These are phyloP conservation scores for Circaetus cinerascens DNA, from an alignment of 2,113 vertebrate genomes.

Conservation along the genomic window DNA sequence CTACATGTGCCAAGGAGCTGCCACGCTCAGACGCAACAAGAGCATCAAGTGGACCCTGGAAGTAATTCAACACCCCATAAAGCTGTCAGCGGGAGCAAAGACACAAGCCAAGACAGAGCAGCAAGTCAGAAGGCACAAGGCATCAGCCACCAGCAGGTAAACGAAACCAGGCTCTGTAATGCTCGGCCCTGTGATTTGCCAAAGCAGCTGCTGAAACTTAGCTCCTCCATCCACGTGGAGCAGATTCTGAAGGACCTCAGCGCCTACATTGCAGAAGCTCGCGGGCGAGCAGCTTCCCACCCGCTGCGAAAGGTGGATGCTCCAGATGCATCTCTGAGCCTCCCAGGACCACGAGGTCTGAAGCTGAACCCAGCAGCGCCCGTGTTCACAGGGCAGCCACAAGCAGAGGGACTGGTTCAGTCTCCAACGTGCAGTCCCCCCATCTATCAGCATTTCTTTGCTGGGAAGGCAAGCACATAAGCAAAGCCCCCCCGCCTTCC, in stretches of 20 bases:
- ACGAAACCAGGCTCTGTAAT: background rate
- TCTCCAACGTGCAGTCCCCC: background rate
- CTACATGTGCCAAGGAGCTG: background rate
- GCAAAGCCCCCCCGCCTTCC: background rate
- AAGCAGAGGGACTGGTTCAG: background rate
- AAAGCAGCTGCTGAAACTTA: background rate
- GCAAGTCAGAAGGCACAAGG: background rate
- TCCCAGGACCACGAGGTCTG: background rate
- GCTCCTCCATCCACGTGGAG: accelerated
- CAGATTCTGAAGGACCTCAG: background rate
- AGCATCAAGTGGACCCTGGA: background rate
- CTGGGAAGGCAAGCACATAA: background rate
- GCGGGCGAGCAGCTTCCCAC: background rate
- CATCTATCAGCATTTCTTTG: background rate
- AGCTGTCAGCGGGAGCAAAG: background rate
- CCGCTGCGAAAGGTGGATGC: accelerated
- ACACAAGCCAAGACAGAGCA: accelerated
- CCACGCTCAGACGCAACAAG: accelerated
- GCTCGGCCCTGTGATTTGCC: background rate
- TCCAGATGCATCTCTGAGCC: background rate
- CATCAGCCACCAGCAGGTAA: background rate
- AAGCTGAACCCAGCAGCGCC: background rate
- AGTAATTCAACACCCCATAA: background rate
- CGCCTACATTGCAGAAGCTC: accelerated
- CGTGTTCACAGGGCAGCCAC: accelerated